Base-by-base conservation (phyloP, 1,140 invertebrate genomes). In the Orius insidiosus region DNA sequence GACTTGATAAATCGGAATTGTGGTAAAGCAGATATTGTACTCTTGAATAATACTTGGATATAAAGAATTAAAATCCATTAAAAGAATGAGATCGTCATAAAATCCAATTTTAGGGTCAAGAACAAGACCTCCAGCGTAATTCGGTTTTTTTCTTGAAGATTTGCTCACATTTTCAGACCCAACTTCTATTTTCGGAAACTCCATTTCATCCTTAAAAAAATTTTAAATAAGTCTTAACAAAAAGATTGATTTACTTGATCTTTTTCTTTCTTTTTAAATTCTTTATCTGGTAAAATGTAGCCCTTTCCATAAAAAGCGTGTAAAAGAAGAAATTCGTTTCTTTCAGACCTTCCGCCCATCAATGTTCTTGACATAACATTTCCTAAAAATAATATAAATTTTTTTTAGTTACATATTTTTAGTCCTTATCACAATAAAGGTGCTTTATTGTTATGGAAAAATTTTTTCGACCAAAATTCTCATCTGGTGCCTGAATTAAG, bases 31-130 rank as follows among this genome's bases (percentile, higher is more conserved):
- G 50, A 99, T 88, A 64, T 99, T 99, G 59, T 89, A 99, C 59
- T 99, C 96, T 63, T 98, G 94, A 55, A 99, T 99, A 52, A 99
- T 99, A 58, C 92, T 97, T 0, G 96, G 96, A 67, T 99, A 99
- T 16, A 99, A 64, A 13, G 92, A 97, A 68, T 98, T 99, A 62
- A 98, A 99, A 60, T 99, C 96, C 83, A 99, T 88, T 2, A 99
- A 63, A 36, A 99, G 65, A 51, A 98, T 85, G 43, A 79, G 77
- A 60, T 83, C 90, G 57, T 98, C 92, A 63, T 99, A 98, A 53
- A 98, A 93, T 9, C 95, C 95, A 62, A 83, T 83, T 61, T 96
- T 94, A 0, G 96, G 96, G 42, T 98, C 93, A 24, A 99, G 65
- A 3, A 99, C 95, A 11, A 98, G 67, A 53, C 96, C 96, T 33